phyloP scores from a whole-genome alignment of 2,797 vertebrate genomes.

The Lophura swinhoii region DNA sequence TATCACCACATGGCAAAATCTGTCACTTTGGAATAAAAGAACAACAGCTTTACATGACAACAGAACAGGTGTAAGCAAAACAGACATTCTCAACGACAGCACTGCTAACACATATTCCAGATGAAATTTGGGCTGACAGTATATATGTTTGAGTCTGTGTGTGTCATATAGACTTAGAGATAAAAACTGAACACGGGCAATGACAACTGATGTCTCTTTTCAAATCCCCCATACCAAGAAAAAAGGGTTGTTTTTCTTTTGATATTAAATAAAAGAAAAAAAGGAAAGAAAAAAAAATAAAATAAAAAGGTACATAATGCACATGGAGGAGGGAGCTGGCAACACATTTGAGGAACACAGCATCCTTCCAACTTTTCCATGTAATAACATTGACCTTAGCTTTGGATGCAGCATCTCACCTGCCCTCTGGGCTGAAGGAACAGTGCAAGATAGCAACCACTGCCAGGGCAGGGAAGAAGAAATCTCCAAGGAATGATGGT shows the following conservation, averaged over 20 bases:
- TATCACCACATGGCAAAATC: neutral
- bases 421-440: slow-evolving; percentile 69
- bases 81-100: slow-evolving; percentile 22
- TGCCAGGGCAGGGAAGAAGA: slow-evolving; percentile 71
- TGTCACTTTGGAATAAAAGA: neutral
- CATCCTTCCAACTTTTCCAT: slow-evolving; percentile 47
- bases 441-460: slow-evolving; percentile 62
- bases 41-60: slow-evolving; percentile 23
- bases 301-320: slow-evolving; percentile 48
- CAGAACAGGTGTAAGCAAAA: slow-evolving; percentile 45
- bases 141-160: neutral
- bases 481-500: slow-evolving; percentile 49
- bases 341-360: slow-evolving; percentile 39
- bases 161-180: slow-evolving; percentile 26
- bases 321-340: slow-evolving; percentile 50
- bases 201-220: slow-evolving; percentile 11
- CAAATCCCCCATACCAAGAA: neutral
- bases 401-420: slow-evolving; percentile 63
- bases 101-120: slow-evolving; percentile 27
- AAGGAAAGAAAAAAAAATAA: neutral
- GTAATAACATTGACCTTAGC: slow-evolving; percentile 62
- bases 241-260: slow-evolving; percentile 29
- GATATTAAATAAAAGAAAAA: neutral
- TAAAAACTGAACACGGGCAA: slow-evolving; percentile 2
- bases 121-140: slow-evolving; percentile 28